These are phyloP conservation scores for Trematocara marginatum DNA, from an alignment of 2,113 vertebrate species.

Conservation along the genomic window DNA sequence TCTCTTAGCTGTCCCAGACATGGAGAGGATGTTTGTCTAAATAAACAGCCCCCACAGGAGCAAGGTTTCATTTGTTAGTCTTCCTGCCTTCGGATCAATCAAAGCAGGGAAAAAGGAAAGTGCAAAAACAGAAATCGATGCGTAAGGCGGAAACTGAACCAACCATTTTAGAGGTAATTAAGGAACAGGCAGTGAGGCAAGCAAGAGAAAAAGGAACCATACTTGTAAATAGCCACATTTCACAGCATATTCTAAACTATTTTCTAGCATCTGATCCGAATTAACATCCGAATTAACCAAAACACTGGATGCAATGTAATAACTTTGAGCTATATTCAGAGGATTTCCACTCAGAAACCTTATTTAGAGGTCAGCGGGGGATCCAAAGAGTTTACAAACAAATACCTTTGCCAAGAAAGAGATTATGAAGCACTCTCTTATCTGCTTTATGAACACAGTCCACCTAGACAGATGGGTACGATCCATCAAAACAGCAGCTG, in stretches of 20 bases:
- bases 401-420: constrained; percentile 4
- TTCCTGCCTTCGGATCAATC: constrained; percentile 49
- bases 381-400: neutral
- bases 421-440: constrained; percentile 43
- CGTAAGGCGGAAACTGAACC: constrained; percentile 24
- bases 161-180: constrained; percentile 49
- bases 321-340: neutral
- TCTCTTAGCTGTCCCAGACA: constrained; percentile 13
- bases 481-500: constrained; percentile 54
- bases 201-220: neutral
- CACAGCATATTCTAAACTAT: neutral
- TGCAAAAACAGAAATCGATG: constrained; percentile 52
- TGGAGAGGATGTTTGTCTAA: constrained; percentile 30
- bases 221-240: neutral
- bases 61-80: constrained; percentile 57
- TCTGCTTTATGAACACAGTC: constrained; percentile 50
- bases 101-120: constrained; percentile 27
- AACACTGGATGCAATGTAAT: neutral
- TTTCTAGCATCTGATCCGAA: neutral
- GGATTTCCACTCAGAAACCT: neutral
- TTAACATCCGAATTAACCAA: neutral
- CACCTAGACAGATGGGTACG: constrained; percentile 45
- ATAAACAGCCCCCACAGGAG: constrained; percentile 35
- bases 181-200: constrained; percentile 9
- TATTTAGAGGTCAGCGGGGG: neutral